Percentiles rank a stretch among this genome's conserved stretches.
Evolutionary conservation across 2,888 invertebrate genomes (phyloP).

Genomic region (Myopa tessellatipennis): DNA sequence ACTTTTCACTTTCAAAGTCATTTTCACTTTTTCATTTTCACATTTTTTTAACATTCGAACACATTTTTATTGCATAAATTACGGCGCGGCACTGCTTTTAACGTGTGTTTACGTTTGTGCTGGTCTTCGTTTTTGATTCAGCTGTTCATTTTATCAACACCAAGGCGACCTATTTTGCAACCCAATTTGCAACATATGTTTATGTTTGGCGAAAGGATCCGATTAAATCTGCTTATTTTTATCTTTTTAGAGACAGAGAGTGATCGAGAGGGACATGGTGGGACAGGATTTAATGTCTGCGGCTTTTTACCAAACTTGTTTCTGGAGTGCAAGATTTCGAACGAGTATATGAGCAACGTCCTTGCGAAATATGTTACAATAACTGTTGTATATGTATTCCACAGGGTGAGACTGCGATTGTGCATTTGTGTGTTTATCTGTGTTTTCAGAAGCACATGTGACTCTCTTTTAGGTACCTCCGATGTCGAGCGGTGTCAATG

Average conservation of each 20-base stretch:
- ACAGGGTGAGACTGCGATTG: background rate
- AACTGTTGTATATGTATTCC: no score
- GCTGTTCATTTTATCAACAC: conserved; percentile 4
- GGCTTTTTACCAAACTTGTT: background rate
- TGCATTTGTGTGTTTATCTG: background rate
- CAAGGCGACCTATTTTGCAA: no score
- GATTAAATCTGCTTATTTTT: conserved; percentile 14
- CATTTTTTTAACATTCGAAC: background rate
- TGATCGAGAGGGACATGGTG: no score
- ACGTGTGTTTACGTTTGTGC: background rate
- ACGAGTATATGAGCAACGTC: conserved; percentile 9
- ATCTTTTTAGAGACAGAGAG: no score
- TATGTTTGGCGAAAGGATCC: background rate
- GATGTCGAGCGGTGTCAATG: background rate
- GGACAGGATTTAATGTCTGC: background rate
- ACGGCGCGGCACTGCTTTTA: background rate
- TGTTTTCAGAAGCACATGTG: no score
- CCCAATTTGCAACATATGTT: conserved; percentile 13
- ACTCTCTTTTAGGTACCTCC: background rate
- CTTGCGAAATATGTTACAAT: background rate
- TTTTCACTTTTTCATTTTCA: background rate
- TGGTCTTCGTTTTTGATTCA: background rate
- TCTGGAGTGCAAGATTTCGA: background rate
- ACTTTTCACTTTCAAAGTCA: no score
- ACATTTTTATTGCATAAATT: conserved; percentile 11